Base-by-base conservation (phyloP, 2,888 invertebrate species). In the Tricholauxania praeusta region DNA sequence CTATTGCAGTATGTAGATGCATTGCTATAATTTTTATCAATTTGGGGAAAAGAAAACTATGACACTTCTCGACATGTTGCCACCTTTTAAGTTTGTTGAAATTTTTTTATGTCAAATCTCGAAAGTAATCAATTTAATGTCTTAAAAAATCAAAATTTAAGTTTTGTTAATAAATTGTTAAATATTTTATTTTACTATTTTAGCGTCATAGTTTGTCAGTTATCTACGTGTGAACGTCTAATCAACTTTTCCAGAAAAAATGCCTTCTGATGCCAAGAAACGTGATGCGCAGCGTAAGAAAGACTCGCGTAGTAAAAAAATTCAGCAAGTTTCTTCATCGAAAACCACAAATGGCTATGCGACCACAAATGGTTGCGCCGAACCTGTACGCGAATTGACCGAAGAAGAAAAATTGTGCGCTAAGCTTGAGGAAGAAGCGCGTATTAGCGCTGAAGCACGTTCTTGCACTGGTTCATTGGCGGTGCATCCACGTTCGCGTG, bases 181-280 rank as follows among this genome's bases (percentile, higher is more conserved):
- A 63, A n/a, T 10, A 8, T 17, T 15, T 53, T 10, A 10, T 15
- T 66, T 52, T 66, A 32, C 17, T 10, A 39, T 39, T 66, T n/a
- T 17, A 53, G 53, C 53, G 15, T 32, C 66, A 10, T 39, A 53
- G 28, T 52, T 63, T 63, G n/a, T 53, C 57, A 68, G 10, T n/a
- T 47, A 60, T 69, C 60, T 69, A 57, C 69, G 69, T 69, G 51
- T 17, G 47, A 14, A 17, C n/a, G 17, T 39, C 10, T 39, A 39
- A 39, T 39, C 7, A 39, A 39, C 39, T 39, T 39, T 72, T 32
- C 51, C 62, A 73, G 39, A 17, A 73, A 80, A 77, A 74, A 99
- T 99, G 99, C 98, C 99, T 87, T 99, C 99, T 82, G 99, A 99
- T 89, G 93, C 98, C 51, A 99, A 99, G 89, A 99, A 99, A 91